Base-by-base conservation (phyloP, 2,888 invertebrate genomes). In the Tortrix viridana region DNA sequence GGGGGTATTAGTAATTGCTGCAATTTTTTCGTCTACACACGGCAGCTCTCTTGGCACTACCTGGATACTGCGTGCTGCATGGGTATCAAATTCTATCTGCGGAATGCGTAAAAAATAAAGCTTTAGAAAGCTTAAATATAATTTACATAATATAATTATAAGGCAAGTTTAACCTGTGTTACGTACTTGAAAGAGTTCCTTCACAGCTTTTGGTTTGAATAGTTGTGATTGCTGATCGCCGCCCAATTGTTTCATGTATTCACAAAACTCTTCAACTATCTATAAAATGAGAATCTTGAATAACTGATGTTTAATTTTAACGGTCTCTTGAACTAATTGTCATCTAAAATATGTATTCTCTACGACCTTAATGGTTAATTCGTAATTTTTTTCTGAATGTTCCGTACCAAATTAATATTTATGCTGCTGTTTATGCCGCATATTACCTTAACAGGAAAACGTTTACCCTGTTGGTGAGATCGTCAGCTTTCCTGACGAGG, bases 21-120 rank as follows among this genome's bases (percentile, higher is more conserved):
- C 95, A 2, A 95, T 86, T 68, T 86, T 85, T 60, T 92, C 89
- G 38, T 94, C 92, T 14, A 95, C 90, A 43, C 93, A 88, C 0
- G 94, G 93, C 76, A 95, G 79, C 77, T 95, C 94, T 72, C 91
- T 93, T 3, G 94, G 80, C 37, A 90, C 77, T 1, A 94, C 89
- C 79, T 86, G 82, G 23, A 94, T 80, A 65, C 94, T 91, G 56
- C 86, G 88, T 0, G 94, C 89, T 1, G 92, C 93, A 66, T 94
- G 93, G 5, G 92, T 92, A 66, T 94, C 89, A 70, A 94, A 94
- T 60, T 94, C 93, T 57, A 94, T 92, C 91, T 94, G 84, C 69
- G 41, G 32, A 32, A 32, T 32, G 7, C 9, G 12, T 32, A 32
- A 0, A 32, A 32, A 26, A 9, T 26, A 9, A n/a, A n/a, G n/a